These are phyloP conservation scores for Cecropterus lyciades DNA, from an alignment of 1,140 invertebrate genomes.

Conservation along the genomic window DNA sequence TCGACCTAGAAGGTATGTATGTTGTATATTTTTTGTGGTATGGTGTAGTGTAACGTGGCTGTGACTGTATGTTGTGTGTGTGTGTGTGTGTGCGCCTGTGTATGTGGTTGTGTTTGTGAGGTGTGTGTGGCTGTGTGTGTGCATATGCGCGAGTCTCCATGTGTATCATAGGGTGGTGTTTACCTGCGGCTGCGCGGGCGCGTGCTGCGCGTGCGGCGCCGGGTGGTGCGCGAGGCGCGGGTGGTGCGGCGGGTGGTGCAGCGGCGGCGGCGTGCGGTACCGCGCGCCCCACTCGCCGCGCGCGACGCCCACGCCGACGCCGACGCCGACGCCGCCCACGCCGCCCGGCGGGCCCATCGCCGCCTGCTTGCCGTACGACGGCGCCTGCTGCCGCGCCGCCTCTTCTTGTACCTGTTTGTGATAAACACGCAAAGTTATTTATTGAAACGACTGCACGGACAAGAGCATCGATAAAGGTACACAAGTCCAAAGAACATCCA, in stretches of 20 bases:
- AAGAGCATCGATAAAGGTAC: no score
- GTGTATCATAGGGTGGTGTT: no score
- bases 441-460: no score
- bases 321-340: constrained; percentile 32
- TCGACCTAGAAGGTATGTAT: no score
- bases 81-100: no score
- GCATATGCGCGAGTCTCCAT: no score
- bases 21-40: no score
- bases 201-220: constrained; percentile 68
- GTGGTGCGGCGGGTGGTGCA: constrained; percentile 59
- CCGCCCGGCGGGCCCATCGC: constrained; percentile 73
- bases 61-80: no score
- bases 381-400: constrained; percentile 92
- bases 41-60: no score
- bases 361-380: constrained; percentile 87
- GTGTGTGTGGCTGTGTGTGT: no score
- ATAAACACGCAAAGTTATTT: not conserved
- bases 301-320: constrained; percentile 38
- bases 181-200: constrained; percentile 59
- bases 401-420: constrained; percentile 93
- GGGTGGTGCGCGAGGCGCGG: constrained; percentile 52
- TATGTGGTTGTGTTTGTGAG: no score
- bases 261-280: constrained; percentile 73
- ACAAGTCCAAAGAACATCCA: no score
- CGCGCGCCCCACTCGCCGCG: constrained; percentile 61